Conservation (phyloP, 2,797 vertebrate genomes). For the Aselliscus stoliczkanus region DNA sequence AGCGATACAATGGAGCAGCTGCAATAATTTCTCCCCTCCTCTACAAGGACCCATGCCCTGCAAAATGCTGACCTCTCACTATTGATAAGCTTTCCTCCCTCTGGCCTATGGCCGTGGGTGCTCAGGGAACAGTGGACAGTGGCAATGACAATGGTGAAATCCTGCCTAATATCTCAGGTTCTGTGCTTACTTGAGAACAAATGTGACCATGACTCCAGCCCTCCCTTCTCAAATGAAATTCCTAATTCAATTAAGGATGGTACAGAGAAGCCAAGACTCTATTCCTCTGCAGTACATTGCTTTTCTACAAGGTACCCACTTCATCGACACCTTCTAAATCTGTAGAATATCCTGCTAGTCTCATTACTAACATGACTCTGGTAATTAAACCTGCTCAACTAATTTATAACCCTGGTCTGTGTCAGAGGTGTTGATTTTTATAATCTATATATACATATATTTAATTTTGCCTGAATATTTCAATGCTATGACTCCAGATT, state of each 20-base stretch:
- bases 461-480: background rate
- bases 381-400: background rate
- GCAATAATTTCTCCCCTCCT: background rate
- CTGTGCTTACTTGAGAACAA: background rate
- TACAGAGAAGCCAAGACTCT: background rate
- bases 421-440: background rate
- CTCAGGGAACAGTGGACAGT: background rate
- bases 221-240: background rate
- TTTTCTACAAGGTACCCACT: background rate
- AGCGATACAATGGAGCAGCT: background rate
- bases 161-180: background rate
- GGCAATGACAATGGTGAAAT: background rate
- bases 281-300: background rate
- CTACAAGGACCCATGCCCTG: background rate
- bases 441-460: background rate
- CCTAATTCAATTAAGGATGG: background rate
- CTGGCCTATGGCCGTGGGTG: background rate
- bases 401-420: background rate
- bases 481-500: background rate
- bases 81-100: background rate
- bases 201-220: background rate
- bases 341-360: background rate
- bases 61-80: background rate
- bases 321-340: background rate
- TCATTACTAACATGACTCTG: background rate